Percentiles rank a stretch among this genome's conserved stretches.
Evolutionary conservation across 2,113 vertebrate species (phyloP).

Genomic region (Gnathochromis pfefferi): DNA sequence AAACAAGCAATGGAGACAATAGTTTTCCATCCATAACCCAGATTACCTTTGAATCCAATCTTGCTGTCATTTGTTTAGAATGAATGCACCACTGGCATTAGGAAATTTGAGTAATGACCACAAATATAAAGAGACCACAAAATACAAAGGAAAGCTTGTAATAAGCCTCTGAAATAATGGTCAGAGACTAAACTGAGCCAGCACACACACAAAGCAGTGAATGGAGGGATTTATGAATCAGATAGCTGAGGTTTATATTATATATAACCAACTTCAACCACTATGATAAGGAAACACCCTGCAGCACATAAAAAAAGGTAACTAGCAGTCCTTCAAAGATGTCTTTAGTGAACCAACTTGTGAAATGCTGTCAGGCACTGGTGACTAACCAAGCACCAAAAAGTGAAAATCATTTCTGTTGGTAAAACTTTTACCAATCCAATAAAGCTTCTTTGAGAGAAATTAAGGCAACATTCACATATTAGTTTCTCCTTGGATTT

Average conservation of each 20-base stretch:
- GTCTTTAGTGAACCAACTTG: neutral
- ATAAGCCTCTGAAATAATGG: neutral
- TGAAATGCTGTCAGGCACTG: too few species aligned
- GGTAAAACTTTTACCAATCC: too few species aligned
- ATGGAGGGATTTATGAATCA: neutral
- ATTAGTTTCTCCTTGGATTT: too few species aligned
- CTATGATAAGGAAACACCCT: neutral
- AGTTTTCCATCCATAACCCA: neutral
- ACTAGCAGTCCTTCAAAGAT: neutral
- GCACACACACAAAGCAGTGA: conserved; percentile 8
- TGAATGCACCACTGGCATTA: neutral
- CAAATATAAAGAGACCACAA: neutral
- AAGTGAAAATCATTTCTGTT: too few species aligned
- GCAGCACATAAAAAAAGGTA: neutral
- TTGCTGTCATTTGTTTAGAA: neutral
- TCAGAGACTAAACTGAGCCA: neutral
- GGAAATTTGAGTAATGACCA: conserved; percentile 24
- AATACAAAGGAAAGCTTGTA: neutral
- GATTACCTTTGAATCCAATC: neutral
- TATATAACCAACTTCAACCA: neutral
- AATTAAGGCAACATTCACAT: too few species aligned
- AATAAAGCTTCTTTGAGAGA: too few species aligned
- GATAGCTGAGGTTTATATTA: neutral
- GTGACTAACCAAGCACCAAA: too few species aligned
- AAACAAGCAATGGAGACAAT: neutral